phyloP scores from a whole-genome alignment of 2,888 invertebrate genomes.

The Lasioglossum vierecki region DNA sequence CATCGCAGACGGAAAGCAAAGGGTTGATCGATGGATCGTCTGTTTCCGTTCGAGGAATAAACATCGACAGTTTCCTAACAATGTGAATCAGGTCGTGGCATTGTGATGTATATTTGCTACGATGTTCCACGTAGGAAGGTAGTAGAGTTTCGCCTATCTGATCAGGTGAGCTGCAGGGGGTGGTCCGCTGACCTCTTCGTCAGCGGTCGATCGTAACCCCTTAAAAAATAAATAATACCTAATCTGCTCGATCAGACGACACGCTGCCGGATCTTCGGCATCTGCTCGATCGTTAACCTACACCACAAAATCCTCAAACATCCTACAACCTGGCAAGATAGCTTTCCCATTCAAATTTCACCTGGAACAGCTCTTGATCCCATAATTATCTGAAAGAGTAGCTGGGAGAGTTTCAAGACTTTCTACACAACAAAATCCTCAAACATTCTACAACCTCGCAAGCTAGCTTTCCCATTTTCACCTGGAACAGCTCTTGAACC shows the following conservation, averaged over 20 bases:
- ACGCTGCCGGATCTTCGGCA: conserved; percentile 50
- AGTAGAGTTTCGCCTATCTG: conserved; percentile 70
- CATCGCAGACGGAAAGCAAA: background rate
- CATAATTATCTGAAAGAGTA: background rate
- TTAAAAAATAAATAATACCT: conserved; percentile 79
- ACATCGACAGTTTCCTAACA: conserved; percentile 5
- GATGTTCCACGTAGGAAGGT: conserved; percentile 36
- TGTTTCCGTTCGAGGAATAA: background rate
- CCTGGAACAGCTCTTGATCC: background rate
- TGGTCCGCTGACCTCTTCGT: conserved; percentile 58
- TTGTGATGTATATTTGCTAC: conserved; percentile 51
- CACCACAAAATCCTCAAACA: background rate
- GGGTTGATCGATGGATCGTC: background rate
- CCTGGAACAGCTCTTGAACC: background rate
- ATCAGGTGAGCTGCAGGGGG: conserved; percentile 72
- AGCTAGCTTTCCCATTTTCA: background rate
- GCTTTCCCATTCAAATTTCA: background rate
- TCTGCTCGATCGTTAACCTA: conserved; percentile 51
- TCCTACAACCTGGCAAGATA: background rate
- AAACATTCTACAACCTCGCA: background rate
- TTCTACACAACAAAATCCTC: background rate
- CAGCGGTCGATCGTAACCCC: conserved; percentile 76
- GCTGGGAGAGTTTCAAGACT: too few relatives aligned
- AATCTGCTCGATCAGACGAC: conserved; percentile 74
- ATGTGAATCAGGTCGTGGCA: conserved; percentile 26